Evolutionary conservation across 2,888 invertebrate species (phyloP), one percentile per base, ranked within the genome.

Genomic region (Platerodrilus igneus): DNA sequence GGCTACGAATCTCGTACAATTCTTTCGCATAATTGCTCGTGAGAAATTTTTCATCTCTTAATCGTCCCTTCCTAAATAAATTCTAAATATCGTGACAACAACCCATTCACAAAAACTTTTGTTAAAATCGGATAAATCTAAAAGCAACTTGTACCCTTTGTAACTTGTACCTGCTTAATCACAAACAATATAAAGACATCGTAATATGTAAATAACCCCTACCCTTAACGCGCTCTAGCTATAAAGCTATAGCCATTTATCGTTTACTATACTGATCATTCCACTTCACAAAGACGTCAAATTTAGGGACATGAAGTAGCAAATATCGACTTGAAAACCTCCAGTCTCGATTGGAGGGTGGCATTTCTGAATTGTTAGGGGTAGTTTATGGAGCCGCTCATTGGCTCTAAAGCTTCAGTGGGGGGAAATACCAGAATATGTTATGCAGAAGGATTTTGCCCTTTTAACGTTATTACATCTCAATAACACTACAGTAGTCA

Each of bases 281-380:
- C 53, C 60, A 55, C 57, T 57, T 58, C 53, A 61, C 58, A 60
- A 61, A 63, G 59, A 62, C 57, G 58, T 58, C 59, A 58, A 60
- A 53, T 59, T 57, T 58, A 50, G 50, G 57, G 57, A 59, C 60
- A 60, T 62, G 64, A 65, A 66, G 62, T 61, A 60, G 58, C 65
- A 64, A 67, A 66, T 67, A 67, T 67, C 57, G 67, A 67, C 66
- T 67, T 62, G 66, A 65, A 66, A 65, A 66, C 63, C 64, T 64
- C n/a, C 64, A 55, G 60, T 60, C 60, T 61, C 58, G 63, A 67
- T 67, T 67, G 66, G 66, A 62, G 63, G 61, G 57, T 57, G 55
- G 60, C 60, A 57, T 57, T 60, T 51, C 53, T 52, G 48, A 53
- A 51, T 53, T 48, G 56, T 50, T 51, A 53, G 55, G 57, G 59